Conservation (phyloP, 2,797 vertebrate species). For the Leptatherina wallacei region DNA sequence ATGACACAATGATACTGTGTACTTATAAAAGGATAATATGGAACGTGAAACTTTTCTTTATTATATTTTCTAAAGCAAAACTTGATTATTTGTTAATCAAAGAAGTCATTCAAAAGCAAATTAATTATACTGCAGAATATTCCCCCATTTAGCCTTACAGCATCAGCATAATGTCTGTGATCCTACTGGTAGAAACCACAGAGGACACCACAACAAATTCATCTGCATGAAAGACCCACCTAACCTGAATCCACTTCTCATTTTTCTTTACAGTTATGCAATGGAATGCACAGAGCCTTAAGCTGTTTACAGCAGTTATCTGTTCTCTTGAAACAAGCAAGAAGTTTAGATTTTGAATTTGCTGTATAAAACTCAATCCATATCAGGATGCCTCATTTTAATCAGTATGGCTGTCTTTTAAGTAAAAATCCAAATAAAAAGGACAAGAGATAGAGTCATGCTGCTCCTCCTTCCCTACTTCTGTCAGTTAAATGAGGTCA, state of each 20-base stretch:
- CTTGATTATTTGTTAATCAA: constrained; percentile 72
- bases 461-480: constrained; percentile 54
- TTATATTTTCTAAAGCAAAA: constrained; percentile 43
- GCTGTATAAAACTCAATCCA: constrained; percentile 43
- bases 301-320: constrained; percentile 49
- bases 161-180: constrained; percentile 48
- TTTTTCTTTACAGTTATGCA: constrained; percentile 63
- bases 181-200: constrained; percentile 47
- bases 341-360: constrained; percentile 48
- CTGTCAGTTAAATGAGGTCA: constrained; percentile 76
- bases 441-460: constrained; percentile 35
- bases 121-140: constrained; percentile 53
- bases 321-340: constrained; percentile 39
- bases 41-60: constrained; percentile 21
- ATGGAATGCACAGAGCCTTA: constrained; percentile 47
- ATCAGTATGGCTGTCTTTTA: constrained; percentile 22
- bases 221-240: constrained; percentile 50
- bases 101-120: constrained; percentile 64
- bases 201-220: constrained; percentile 52
- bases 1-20: constrained; percentile 27
- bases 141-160: constrained; percentile 59
- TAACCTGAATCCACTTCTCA: constrained; percentile 45
- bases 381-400: constrained; percentile 53
- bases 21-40: constrained; percentile 14
- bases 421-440: constrained; percentile 53